Percentiles rank a stretch among this genome's conserved stretches.
These are phyloP conservation scores for Psittacara wagleri DNA, from an alignment of 2,113 vertebrate species.

Conservation along the genomic window DNA sequence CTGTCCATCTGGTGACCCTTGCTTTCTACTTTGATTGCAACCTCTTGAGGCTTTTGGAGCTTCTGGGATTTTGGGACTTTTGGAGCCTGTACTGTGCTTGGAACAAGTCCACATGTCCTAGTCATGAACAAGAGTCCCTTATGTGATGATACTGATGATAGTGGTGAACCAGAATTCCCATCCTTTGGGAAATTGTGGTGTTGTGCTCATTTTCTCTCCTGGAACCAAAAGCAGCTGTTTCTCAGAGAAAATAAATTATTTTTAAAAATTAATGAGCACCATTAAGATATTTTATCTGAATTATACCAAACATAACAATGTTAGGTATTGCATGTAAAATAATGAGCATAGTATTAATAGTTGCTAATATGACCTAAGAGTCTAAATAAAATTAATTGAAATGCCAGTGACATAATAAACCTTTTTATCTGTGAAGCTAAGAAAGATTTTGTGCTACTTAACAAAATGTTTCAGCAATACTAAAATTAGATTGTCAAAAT, in stretches of 20 bases:
- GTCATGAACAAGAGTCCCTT: background rate
- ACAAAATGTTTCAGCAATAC: background rate
- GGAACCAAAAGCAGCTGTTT: background rate
- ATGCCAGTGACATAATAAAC: background rate
- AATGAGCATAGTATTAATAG: background rate
- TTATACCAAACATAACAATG: background rate
- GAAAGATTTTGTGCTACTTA: background rate
- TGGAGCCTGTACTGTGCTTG: background rate
- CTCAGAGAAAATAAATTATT: background rate
- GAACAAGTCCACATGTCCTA: background rate
- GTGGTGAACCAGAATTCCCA: background rate
- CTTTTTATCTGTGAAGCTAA: constrained; percentile 15
- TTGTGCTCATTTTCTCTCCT: background rate
- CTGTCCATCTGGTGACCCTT: background rate
- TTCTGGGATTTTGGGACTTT: background rate
- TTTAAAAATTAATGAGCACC: background rate
- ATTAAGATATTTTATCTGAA: background rate
- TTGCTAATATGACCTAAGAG: background rate
- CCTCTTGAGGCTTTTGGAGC: background rate
- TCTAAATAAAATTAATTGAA: background rate
- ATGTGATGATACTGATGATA: background rate
- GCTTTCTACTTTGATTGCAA: background rate
- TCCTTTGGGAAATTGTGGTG: background rate
- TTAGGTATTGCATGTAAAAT: background rate
- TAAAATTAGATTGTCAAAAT: background rate